These are phyloP conservation scores for Scylla paramamosain DNA, from an alignment of 1,140 invertebrate species.

Conservation along the genomic window DNA sequence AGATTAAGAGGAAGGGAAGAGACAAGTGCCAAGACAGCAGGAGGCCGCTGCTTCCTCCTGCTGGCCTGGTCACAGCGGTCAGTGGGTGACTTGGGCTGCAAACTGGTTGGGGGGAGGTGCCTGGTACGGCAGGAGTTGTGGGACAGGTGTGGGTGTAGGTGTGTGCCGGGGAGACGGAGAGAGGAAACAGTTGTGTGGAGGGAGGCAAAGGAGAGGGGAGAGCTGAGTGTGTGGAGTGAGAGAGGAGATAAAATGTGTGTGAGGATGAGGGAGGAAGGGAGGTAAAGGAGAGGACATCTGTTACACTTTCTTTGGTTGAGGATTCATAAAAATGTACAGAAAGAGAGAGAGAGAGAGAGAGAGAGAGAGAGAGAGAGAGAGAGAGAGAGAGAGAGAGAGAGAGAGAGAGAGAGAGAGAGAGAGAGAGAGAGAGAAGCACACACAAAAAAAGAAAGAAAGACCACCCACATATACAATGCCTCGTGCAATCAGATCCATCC, in stretches of 20 bases:
- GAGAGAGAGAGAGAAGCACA: background rate
- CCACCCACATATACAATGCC: too few relatives aligned
- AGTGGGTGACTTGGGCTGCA: background rate
- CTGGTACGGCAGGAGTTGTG: background rate
- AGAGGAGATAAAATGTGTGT: background rate
- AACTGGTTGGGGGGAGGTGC: background rate
- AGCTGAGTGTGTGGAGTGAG: background rate
- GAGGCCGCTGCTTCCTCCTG: background rate
- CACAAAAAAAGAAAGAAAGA: background rate
- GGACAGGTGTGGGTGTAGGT: background rate
- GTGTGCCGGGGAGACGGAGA: too few relatives aligned
- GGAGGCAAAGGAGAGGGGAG: too few relatives aligned
- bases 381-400: too few relatives aligned
- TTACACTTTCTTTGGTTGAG: too few relatives aligned
- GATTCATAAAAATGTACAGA: background rate
- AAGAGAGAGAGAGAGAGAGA: background rate
- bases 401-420: slow-evolving; percentile 3
- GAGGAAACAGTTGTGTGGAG: background rate
- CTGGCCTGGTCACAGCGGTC: background rate
- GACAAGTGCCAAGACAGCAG: background rate
- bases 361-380: background rate
- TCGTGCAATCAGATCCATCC: too few relatives aligned
- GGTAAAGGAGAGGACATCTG: background rate
- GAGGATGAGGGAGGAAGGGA: background rate
- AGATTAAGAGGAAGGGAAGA: background rate